These are phyloP conservation scores for Nebria brevicollis DNA, from an alignment of 2,888 invertebrate genomes.

Conservation along the genomic window DNA sequence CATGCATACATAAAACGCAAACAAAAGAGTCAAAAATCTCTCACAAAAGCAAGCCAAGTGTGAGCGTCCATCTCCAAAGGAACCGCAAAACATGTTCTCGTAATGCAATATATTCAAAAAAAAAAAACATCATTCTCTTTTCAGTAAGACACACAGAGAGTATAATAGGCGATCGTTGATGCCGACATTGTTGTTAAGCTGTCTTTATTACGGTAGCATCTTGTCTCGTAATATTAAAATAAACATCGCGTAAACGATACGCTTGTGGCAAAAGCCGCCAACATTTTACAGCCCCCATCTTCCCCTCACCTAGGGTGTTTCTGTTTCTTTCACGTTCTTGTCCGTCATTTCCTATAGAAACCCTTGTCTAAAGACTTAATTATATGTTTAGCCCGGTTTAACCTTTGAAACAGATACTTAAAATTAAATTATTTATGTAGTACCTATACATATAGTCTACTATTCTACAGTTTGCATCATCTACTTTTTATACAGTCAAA, in stretches of 20 bases:
- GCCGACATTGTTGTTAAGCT: conserved; percentile 31
- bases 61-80: conserved; percentile 42
- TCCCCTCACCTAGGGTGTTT: not conserved
- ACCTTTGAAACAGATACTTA: conserved; percentile 54
- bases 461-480: conserved; percentile 18
- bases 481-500: not conserved
- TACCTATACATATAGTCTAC: not conserved
- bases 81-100: conserved; percentile 34
- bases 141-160: conserved; percentile 2
- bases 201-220: conserved; percentile 44
- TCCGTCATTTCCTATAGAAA: conserved; percentile 5
- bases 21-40: conserved; percentile 38
- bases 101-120: not conserved
- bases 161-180: conserved; percentile 10
- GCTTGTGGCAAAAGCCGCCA: conserved; percentile 22
- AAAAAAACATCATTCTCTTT: not conserved
- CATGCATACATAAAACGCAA: not conserved
- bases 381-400: conserved; percentile 49
- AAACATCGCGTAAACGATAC: conserved; percentile 42
- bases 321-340: not conserved
- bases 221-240: conserved; percentile 43
- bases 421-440: conserved; percentile 34
- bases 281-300: not conserved
- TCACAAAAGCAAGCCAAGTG: conserved; percentile 20
- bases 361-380: conserved; percentile 35